A percentile compares a stretch with the other conserved stretches of the same genome.
Evolutionary conservation across 2,888 invertebrate genomes (phyloP).

Genomic region (Neoascia interrupta): DNA sequence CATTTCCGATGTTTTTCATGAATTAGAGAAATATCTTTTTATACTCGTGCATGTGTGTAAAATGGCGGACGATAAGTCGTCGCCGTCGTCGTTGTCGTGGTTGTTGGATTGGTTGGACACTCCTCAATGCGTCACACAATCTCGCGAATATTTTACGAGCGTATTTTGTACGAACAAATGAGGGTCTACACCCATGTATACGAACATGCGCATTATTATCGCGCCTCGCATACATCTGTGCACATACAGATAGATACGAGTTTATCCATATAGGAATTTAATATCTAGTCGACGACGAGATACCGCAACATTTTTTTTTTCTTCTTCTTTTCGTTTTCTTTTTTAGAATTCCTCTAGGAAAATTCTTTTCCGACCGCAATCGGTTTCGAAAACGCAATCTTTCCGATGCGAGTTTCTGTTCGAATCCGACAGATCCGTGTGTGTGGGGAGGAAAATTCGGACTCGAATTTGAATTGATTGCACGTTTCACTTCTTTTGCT

Average conservation of each 20-base stretch:
- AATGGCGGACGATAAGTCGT: conserved; percentile 63
- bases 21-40: conserved; percentile 27
- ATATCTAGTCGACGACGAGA: conserved; percentile 48
- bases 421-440: neutral
- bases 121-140: conserved; percentile 82
- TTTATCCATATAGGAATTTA: conserved; percentile 66
- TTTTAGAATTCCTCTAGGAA: conserved; percentile 40
- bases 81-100: conserved; percentile 33
- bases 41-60: conserved; percentile 50
- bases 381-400: neutral
- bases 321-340: conserved; percentile 32
- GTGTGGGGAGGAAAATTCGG: too few species aligned
- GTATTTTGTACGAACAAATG: conserved; percentile 61
- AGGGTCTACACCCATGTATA: conserved; percentile 67
- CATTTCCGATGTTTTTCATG: conserved; percentile 21
- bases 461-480: conserved; percentile 14
- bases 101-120: too few species aligned
- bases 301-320: conserved; percentile 58
- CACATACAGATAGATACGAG: conserved; percentile 33
- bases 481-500: conserved; percentile 40
- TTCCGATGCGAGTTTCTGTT: neutral
- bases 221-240: conserved; percentile 46
- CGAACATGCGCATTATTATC: conserved; percentile 64
- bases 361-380: conserved; percentile 17
- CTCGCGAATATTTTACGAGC: conserved; percentile 61